Evolutionary conservation across 2,797 vertebrate species (phyloP).

Genomic region (Sylvia borin): DNA sequence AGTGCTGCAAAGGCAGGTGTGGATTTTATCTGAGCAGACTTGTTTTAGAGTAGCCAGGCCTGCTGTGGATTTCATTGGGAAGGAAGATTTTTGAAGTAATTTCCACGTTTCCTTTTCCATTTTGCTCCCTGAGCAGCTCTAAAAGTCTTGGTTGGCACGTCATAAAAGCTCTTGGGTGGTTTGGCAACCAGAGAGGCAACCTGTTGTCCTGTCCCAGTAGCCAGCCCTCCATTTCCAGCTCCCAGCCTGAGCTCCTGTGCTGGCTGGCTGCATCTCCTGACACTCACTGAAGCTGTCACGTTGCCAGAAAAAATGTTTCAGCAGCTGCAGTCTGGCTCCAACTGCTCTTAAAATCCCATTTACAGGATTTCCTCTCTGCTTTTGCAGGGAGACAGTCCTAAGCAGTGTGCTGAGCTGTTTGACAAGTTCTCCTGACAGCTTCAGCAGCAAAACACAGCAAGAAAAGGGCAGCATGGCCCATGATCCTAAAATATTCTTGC

Average conservation of each 20-base stretch:
- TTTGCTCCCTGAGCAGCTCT: not conserved
- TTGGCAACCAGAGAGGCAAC: not conserved
- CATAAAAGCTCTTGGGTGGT: not conserved
- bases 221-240: not conserved
- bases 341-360: slow-evolving; percentile 20
- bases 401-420: not conserved
- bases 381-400: not conserved
- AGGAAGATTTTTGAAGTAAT: not conserved
- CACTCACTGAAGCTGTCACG: accelerated
- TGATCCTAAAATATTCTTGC: not conserved
- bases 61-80: not conserved
- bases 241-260: not conserved
- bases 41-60: not conserved
- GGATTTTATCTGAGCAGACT: not conserved
- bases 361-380: slow-evolving; percentile 10
- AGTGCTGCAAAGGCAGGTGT: accelerated
- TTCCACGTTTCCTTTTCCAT: not conserved
- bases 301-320: not conserved
- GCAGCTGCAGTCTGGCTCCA: not conserved
- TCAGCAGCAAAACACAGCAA: not conserved
- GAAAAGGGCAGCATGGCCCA: not conserved
- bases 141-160: not conserved
- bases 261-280: not conserved
- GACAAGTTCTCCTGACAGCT: not conserved
- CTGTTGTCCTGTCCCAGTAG: not conserved